Base-by-base conservation (phyloP, 2,888 invertebrate genomes). In the Empis livida region DNA sequence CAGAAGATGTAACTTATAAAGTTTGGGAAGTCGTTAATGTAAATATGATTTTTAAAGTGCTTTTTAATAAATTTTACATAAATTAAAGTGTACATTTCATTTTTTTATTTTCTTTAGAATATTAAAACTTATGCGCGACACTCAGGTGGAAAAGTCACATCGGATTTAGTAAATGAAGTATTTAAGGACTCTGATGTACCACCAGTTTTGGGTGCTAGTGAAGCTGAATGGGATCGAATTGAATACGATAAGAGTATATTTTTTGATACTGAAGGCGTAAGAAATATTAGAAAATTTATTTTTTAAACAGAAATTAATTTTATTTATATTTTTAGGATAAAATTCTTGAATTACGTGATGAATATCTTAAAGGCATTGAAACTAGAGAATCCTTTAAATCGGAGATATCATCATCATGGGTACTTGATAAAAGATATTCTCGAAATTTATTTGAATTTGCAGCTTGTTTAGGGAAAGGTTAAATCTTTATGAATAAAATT, bases 1-100 rank as follows among this genome's bases (percentile, higher is more conserved):
- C 70, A 0, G 69, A 70, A 51, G 69, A 69, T 57, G 66, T 59
- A 5, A 64, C 69, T 9, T 70, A 68, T 50, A 68, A 66, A 53
- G 46, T 70, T 16, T 68, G 68, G 69, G 68, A 69, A 49, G 44
- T 69, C 2, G 56, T 62, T 14, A 69, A 69, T 57, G 69, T 69
- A 59, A 20, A 40, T 1, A 13, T 13, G 32, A 20, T 20, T 20
- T 20, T 20, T n/a, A n/a, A n/a, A n/a, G n/a, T n/a, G n/a, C n/a
- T n/a, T n/a, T n/a, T n/a, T n/a, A n/a, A n/a, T n/a, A n/a, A n/a
- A n/a, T n/a, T n/a, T n/a, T n/a, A n/a, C n/a, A n/a, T n/a, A n/a
- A n/a, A n/a, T n/a, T n/a, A n/a, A n/a, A n/a, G n/a, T n/a, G n/a
- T n/a, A n/a, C n/a, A n/a, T n/a, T n/a, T 20, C 20, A 20, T 5